Evolutionary conservation across 2,113 vertebrate species (phyloP).

Genomic region (Hippocampus zosterae): DNA sequence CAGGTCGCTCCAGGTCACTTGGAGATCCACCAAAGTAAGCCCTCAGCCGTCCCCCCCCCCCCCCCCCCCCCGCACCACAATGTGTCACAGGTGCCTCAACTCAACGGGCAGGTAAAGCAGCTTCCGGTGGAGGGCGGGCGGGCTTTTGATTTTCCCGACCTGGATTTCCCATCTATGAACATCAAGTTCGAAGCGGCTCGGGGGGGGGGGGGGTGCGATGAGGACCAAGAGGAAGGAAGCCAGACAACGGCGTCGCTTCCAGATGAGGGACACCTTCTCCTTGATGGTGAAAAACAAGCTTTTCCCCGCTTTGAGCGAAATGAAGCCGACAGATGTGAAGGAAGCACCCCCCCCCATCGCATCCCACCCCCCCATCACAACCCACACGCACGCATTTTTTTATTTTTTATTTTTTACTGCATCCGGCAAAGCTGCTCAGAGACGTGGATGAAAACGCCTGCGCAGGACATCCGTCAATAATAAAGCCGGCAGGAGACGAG

Average conservation of each 20-base stretch:
- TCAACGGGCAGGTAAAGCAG: too few relatives aligned
- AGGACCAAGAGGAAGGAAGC: conserved; percentile 65
- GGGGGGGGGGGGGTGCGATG: conserved; percentile 47
- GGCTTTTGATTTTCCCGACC: too few relatives aligned
- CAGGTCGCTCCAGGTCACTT: too few relatives aligned
- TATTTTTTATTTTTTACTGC: conserved; percentile 14
- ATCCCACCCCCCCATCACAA: conserved; percentile 3
- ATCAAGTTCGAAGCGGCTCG: background rate
- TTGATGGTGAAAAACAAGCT: conserved; percentile 68
- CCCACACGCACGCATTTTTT: conserved; percentile 19
- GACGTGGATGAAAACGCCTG: conserved; percentile 63
- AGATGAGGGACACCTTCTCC: conserved; percentile 65
- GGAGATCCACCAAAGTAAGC: too few relatives aligned
- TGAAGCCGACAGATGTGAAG: conserved; percentile 74
- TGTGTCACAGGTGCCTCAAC: too few relatives aligned
- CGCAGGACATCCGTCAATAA: conserved; percentile 77
- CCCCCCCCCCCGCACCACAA: too few relatives aligned
- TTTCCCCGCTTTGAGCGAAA: conserved; percentile 57
- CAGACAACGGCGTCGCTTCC: conserved; percentile 42
- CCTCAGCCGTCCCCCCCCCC: too few relatives aligned
- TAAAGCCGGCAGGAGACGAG: conserved; percentile 57
- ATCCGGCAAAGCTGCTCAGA: conserved; percentile 62
- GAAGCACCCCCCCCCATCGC: conserved; percentile 57
- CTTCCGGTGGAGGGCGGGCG: too few relatives aligned
- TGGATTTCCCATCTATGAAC: too few relatives aligned